phyloP scores from a whole-genome alignment of 2,113 vertebrate species.

The Pungitius pungitius region DNA sequence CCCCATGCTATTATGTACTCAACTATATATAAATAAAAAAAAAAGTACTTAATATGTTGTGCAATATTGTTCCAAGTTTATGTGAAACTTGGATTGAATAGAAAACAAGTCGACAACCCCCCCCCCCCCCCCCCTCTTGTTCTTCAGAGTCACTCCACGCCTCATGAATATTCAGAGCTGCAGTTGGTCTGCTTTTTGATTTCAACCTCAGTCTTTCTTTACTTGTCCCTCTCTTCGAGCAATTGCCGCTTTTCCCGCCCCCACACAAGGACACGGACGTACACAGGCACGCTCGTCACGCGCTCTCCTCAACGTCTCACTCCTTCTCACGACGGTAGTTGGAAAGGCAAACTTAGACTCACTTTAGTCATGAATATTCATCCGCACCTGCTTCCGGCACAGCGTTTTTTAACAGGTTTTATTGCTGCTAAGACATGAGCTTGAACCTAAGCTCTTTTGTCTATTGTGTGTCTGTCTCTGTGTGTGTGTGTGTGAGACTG shows the following conservation, averaged over 20 bases:
- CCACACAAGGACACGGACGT: slow-evolving; percentile 53
- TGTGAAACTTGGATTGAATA: slow-evolving; percentile 42
- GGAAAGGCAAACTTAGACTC: too few species aligned
- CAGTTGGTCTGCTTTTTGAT: slow-evolving; percentile 54
- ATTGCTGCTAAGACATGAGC: slow-evolving; percentile 66
- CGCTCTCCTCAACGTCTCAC: slow-evolving; percentile 8
- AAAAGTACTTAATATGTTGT: background rate
- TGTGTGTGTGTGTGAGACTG: slow-evolving; percentile 15
- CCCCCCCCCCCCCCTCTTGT: background rate
- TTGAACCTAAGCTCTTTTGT: slow-evolving; percentile 54
- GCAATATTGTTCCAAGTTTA: slow-evolving; percentile 23
- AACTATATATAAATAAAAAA: slow-evolving; percentile 16
- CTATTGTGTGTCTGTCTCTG: slow-evolving; percentile 26
- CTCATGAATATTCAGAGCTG: slow-evolving; percentile 72
- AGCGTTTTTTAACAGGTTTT: slow-evolving; percentile 73
- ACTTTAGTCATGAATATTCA: slow-evolving; percentile 80
- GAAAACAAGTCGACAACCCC: background rate
- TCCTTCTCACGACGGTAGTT: slow-evolving; percentile 34
- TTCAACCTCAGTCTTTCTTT: slow-evolving; percentile 58
- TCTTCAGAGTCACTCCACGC: slow-evolving; percentile 35
- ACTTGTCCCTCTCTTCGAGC: slow-evolving; percentile 53
- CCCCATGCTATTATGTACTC: slow-evolving; percentile 4
- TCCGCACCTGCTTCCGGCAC: slow-evolving; percentile 75
- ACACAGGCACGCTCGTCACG: slow-evolving; percentile 25
- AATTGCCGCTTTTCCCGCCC: slow-evolving; percentile 71